Conservation (phyloP, 2,797 vertebrate genomes). For the Oceanodroma leucorhoa region DNA sequence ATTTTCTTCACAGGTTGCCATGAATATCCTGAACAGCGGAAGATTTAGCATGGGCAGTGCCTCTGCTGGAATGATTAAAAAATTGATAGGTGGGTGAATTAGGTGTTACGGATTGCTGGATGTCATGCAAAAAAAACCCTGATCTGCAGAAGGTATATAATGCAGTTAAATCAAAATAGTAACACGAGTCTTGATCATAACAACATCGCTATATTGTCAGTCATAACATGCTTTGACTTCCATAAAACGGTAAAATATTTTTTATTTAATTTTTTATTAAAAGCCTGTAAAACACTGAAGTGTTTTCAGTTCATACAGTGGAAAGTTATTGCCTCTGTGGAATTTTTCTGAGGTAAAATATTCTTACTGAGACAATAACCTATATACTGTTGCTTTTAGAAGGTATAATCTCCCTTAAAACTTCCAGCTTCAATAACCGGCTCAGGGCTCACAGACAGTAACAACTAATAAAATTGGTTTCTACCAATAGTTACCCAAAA, state of each 20-base stretch:
- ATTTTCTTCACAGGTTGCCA: constrained; percentile 81
- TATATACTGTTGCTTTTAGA: neutral
- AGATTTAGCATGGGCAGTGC: constrained; percentile 94
- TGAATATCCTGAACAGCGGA: constrained; percentile 95
- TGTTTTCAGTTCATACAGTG: neutral
- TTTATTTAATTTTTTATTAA: neutral
- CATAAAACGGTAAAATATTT: neutral
- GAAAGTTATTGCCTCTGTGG: neutral
- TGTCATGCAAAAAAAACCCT: neutral
- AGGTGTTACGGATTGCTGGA: neutral
- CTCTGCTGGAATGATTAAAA: constrained; percentile 91
- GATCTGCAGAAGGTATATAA: neutral
- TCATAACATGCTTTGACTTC: neutral
- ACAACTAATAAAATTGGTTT: neutral
- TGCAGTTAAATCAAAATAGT: neutral
- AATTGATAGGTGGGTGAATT: constrained; percentile 85
- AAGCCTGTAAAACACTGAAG: neutral
- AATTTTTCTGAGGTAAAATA: neutral
- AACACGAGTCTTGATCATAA: neutral
- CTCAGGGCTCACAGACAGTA: neutral
- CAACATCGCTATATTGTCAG: rapidly evolving
- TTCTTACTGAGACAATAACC: neutral
- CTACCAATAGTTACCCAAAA: neutral
- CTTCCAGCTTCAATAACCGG: neutral
- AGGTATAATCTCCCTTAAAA: neutral